phyloP scores from a whole-genome alignment of 2,888 invertebrate species.

The Neelides folsomi region DNA sequence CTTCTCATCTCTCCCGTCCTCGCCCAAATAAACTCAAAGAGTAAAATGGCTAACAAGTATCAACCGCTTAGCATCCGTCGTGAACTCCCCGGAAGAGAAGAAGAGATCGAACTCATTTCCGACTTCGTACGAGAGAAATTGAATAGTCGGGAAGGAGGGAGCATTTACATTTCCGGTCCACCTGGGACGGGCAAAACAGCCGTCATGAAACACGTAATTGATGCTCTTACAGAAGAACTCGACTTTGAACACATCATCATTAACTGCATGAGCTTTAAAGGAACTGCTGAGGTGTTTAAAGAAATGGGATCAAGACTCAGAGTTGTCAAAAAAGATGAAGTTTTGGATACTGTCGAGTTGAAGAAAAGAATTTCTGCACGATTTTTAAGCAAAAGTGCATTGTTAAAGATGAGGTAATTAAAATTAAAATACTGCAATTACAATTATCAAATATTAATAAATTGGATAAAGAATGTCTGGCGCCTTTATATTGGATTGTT shows the following conservation, averaged over 20 bases:
- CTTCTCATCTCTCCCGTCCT: too few species aligned
- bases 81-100: conserved; percentile 61
- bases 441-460: too few species aligned
- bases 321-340: too few species aligned
- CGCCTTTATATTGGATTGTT: not conserved
- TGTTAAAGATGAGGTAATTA: too few species aligned
- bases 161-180: conserved; percentile 87
- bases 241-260: not conserved
- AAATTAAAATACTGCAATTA: too few species aligned
- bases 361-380: not conserved
- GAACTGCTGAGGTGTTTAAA: too few species aligned
- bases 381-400: not conserved
- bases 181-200: conserved; percentile 97
- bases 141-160: conserved; percentile 53
- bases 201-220: conserved; percentile 59
- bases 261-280: not conserved
- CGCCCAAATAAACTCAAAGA: too few species aligned
- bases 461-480: too few species aligned
- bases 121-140: conserved; percentile 56
- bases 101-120: conserved; percentile 55
- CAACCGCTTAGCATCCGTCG: too few species aligned
- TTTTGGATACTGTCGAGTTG: too few species aligned
- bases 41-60: not conserved
- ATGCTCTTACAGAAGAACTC: conserved; percentile 31
- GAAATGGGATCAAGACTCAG: too few species aligned